Conservation (phyloP, 2,113 vertebrate species). For the Hydrochoerus hydrochaeris region DNA sequence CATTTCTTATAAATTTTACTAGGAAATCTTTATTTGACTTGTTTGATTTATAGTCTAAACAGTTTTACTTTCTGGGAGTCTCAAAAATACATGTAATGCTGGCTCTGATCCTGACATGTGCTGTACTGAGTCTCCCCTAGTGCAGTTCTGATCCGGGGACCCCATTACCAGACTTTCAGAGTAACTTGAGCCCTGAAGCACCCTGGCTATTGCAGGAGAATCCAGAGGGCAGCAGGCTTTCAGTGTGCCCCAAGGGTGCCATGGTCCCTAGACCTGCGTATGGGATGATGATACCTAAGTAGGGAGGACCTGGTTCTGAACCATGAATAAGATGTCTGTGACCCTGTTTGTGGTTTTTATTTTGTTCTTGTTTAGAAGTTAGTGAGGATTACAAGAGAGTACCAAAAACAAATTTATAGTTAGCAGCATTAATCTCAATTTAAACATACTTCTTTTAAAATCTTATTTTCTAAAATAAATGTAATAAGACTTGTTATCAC, state of each 20-base stretch:
- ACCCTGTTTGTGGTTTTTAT: not conserved
- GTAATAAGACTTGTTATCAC: not conserved
- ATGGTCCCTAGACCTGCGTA: not conserved
- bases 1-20: not conserved
- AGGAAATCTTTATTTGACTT: not conserved
- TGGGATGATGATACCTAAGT: not conserved
- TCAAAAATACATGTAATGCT: not conserved
- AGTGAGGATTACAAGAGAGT: not conserved
- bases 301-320: not conserved
- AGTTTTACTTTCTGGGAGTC: not conserved
- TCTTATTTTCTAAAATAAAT: not conserved
- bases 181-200: not conserved
- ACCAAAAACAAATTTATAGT: not conserved
- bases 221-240: not conserved
- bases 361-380: not conserved
- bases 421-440: not conserved
- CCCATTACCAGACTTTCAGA: not conserved
- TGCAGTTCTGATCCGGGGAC: not conserved
- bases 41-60: not conserved
- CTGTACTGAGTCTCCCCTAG: not conserved
- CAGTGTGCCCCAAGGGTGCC: not conserved
- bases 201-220: not conserved
- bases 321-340: not conserved
- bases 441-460: not conserved
- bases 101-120: not conserved